Conservation (phyloP, 2,888 invertebrate genomes). For the Mystacides longicornis region DNA sequence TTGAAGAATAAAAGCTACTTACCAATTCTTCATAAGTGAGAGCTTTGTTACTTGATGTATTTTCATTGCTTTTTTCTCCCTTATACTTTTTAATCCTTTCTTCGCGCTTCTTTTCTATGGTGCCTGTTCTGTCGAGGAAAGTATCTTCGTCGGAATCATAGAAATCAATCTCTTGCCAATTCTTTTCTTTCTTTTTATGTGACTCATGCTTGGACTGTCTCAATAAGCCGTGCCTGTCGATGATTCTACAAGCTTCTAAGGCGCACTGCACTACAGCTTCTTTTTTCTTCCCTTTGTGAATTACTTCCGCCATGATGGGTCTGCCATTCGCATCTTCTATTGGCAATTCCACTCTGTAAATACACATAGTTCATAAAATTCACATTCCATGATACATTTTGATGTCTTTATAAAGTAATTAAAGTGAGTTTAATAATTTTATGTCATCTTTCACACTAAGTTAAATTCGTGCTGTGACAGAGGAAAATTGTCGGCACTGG, state of each 20-base stretch:
- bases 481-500: no score
- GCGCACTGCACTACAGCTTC: slow-evolving; percentile 91
- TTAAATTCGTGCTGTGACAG: no score
- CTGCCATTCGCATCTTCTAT: slow-evolving; percentile 69
- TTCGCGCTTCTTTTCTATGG: slow-evolving; percentile 78
- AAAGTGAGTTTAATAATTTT: no score
- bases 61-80: slow-evolving; percentile 31
- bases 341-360: slow-evolving; percentile 66
- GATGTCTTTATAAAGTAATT: no score
- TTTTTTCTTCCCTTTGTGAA: slow-evolving; percentile 88
- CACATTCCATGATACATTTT: no score
- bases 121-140: slow-evolving; percentile 91
- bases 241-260: slow-evolving; percentile 84
- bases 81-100: slow-evolving; percentile 62
- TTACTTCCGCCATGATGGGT: slow-evolving; percentile 75
- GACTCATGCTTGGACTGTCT: slow-evolving; percentile 82
- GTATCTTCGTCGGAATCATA: slow-evolving; percentile 95
- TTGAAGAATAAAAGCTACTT: no score
- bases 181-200: slow-evolving; percentile 67
- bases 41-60: slow-evolving; percentile 28
- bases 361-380: no score
- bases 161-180: slow-evolving; percentile 83
- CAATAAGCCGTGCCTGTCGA: slow-evolving; percentile 82
- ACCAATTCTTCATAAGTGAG: slow-evolving; percentile 63
- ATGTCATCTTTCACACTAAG: no score